A percentile compares a stretch with the other conserved stretches of the same genome.
These are phyloP conservation scores for Conistra vaccinii DNA, from an alignment of 2,888 invertebrate species.

Conservation along the genomic window DNA sequence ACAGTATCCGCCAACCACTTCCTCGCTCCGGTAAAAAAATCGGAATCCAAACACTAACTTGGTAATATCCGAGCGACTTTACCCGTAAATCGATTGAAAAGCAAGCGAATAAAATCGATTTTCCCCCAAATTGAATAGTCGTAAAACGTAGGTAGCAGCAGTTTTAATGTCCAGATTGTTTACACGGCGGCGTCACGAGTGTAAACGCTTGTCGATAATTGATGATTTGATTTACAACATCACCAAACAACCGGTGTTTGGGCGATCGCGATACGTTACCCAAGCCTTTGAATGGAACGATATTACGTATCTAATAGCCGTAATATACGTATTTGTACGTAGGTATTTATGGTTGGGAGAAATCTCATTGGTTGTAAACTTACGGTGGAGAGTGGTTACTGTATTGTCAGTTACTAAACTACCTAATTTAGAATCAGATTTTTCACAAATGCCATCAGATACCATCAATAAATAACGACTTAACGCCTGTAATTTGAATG, in stretches of 20 bases:
- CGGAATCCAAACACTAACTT: constrained; percentile 71
- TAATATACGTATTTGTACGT: constrained; percentile 63
- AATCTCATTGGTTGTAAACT: constrained; percentile 40
- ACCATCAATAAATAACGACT: too few relatives aligned
- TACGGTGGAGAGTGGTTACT: neutral
- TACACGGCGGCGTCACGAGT: constrained; percentile 90
- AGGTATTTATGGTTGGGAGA: constrained; percentile 46
- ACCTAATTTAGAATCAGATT: constrained; percentile 14
- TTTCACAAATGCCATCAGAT: too few relatives aligned
- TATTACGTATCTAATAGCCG: constrained; percentile 75
- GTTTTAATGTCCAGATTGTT: constrained; percentile 89
- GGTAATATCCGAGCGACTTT: constrained; percentile 82
- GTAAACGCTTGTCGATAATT: constrained; percentile 90
- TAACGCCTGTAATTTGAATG: too few relatives aligned
- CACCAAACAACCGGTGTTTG: constrained; percentile 90
- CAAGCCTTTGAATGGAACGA: constrained; percentile 83
- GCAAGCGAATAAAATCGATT: constrained; percentile 90
- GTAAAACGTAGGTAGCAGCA: constrained; percentile 87
- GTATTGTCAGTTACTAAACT: constrained; percentile 11
- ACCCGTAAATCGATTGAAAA: constrained; percentile 85
- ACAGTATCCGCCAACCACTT: constrained; percentile 86
- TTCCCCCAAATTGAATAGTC: constrained; percentile 89
- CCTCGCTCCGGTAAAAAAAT: constrained; percentile 80
- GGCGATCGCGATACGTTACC: constrained; percentile 81
- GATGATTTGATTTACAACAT: constrained; percentile 91